A percentile compares a stretch with the other conserved stretches of the same genome.
These are phyloP conservation scores for Decapterus maruadsi DNA, from an alignment of 2,797 vertebrate genomes.

Conservation along the genomic window DNA sequence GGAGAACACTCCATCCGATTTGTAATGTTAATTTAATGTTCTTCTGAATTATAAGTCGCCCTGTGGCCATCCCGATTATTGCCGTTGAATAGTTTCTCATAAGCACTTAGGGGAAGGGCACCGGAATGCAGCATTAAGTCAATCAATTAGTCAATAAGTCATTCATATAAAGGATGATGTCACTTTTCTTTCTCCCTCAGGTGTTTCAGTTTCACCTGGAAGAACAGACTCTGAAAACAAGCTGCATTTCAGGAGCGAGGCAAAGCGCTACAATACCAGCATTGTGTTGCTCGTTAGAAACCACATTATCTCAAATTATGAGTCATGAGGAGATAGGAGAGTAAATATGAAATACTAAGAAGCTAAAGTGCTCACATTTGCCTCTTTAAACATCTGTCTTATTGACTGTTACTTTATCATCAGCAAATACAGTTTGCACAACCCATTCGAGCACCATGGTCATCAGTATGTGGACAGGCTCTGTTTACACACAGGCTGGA, in stretches of 20 bases:
- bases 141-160: background rate
- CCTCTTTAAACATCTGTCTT: slow-evolving; percentile 23
- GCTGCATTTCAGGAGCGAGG: background rate
- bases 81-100: no score
- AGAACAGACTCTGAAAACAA: background rate
- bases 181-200: background rate
- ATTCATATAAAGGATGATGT: background rate
- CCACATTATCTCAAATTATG: background rate
- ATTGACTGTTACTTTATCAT: background rate
- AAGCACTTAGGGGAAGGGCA: no score
- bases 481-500: slow-evolving; percentile 31
- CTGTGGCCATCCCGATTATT: no score
- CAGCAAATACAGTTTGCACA: slow-evolving; percentile 10
- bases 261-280: background rate
- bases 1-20: no score
- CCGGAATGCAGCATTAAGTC: background rate
- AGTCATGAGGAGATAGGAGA: slow-evolving; percentile 1
- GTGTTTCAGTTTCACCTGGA: background rate
- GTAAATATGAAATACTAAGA: background rate
- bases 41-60: no score
- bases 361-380: background rate
- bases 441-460: slow-evolving; percentile 1
- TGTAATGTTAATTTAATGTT: no score
- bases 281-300: background rate
- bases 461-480: background rate